Conservation (phyloP, 2,888 invertebrate genomes). For the Cheilosia vernalis region DNA sequence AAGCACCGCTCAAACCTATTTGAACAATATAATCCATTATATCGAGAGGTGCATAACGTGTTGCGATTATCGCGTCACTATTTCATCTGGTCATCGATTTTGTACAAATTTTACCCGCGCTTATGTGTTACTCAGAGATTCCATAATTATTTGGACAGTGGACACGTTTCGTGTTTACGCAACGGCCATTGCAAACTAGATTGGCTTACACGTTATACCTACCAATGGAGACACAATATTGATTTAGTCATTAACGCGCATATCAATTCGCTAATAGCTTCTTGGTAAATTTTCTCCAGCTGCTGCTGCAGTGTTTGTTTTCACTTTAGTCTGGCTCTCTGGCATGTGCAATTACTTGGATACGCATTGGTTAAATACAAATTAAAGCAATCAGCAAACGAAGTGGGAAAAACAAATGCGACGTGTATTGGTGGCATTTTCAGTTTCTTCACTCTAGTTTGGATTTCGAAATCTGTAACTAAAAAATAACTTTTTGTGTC, state of each 20-base stretch:
- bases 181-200: slow-evolving; percentile 1
- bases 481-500: too few relatives aligned
- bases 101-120: slow-evolving; percentile 10
- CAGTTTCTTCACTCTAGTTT: too few relatives aligned
- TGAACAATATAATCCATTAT: too few relatives aligned
- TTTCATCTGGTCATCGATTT: slow-evolving; percentile 19
- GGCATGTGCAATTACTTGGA: background rate
- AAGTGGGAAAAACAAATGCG: background rate
- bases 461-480: too few relatives aligned
- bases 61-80: background rate
- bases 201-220: slow-evolving; percentile 1
- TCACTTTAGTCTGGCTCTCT: background rate
- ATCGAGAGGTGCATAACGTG: background rate
- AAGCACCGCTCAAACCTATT: too few relatives aligned
- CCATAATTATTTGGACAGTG: background rate
- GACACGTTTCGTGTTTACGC: slow-evolving; percentile 8
- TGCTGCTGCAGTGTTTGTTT: slow-evolving; percentile 19
- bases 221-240: slow-evolving; percentile 17
- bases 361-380: slow-evolving; percentile 5
- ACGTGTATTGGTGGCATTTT: too few relatives aligned
- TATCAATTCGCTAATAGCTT: slow-evolving; percentile 27
- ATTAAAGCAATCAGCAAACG: background rate
- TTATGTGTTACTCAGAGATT: slow-evolving; percentile 26
- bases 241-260: slow-evolving; percentile 45
- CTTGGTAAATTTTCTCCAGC: slow-evolving; percentile 3